Conservation (phyloP, 2,797 vertebrate species). For the Gallinago stenura region DNA sequence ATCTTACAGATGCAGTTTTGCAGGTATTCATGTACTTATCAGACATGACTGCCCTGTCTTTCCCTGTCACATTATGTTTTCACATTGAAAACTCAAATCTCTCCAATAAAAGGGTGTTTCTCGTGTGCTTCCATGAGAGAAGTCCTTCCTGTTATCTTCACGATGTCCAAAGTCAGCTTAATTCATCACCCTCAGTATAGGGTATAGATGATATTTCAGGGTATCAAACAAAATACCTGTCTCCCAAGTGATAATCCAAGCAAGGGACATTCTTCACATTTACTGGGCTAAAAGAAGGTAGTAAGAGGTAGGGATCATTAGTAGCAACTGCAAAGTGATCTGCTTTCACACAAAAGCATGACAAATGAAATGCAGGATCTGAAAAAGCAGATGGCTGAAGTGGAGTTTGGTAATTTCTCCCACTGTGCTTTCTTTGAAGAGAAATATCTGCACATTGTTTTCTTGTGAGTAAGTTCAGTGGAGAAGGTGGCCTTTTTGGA, state of each 20-base stretch:
- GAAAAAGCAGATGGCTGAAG: constrained; percentile 22
- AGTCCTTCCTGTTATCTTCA: background rate
- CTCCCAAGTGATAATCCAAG: background rate
- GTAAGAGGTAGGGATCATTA: background rate
- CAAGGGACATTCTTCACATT: background rate
- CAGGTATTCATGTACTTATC: background rate
- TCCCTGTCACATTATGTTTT: background rate
- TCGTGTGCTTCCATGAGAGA: background rate
- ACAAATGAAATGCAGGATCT: constrained; percentile 20
- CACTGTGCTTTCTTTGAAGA: background rate
- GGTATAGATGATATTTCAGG: background rate
- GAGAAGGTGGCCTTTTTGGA: constrained; percentile 32
- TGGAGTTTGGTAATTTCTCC: constrained; percentile 27
- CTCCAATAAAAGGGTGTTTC: background rate
- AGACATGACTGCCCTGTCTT: background rate
- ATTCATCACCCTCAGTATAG: background rate
- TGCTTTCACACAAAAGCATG: background rate
- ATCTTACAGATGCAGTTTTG: background rate
- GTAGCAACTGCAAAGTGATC: background rate
- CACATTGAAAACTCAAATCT: background rate
- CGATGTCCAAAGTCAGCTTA: background rate
- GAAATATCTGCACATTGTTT: constrained; percentile 30
- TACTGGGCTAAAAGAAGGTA: background rate
- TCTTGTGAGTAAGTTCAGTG: constrained; percentile 25
- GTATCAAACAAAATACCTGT: background rate